Conservation (phyloP, 2,888 invertebrate genomes). For the Rhagonycha fulva region DNA sequence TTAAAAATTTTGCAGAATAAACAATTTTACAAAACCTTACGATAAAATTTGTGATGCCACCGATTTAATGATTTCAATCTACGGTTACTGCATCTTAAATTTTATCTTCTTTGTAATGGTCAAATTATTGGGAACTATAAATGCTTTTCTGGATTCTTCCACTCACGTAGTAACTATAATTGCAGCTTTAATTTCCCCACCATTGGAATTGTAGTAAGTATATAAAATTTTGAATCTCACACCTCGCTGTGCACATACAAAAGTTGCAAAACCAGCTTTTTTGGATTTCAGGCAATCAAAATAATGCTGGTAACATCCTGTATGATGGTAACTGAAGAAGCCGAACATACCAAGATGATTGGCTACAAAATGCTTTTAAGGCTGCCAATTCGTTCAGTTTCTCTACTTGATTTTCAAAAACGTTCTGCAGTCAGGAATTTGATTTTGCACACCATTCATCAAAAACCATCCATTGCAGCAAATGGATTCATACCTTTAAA, state of each 20-base stretch:
- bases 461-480: constrained; percentile 23
- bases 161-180: not conserved
- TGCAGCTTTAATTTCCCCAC: not conserved
- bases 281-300: constrained; percentile 26
- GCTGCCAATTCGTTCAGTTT: constrained; percentile 14
- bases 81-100: not conserved
- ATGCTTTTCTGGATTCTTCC: not conserved
- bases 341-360: constrained; percentile 27
- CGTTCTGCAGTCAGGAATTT: constrained; percentile 13
- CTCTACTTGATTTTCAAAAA: constrained; percentile 7
- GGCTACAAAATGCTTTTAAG: constrained; percentile 33
- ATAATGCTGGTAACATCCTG: constrained; percentile 32
- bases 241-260: too few species aligned
- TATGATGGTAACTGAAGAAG: constrained; percentile 31
- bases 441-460: constrained; percentile 18
- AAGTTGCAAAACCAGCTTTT: not conserved
- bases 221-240: not conserved
- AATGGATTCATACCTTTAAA: constrained; percentile 28
- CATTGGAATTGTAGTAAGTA: not conserved
- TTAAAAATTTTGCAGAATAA: too few species aligned
- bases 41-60: not conserved
- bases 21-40: not conserved
- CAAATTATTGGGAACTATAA: constrained; percentile 1
- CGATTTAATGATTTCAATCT: not conserved
- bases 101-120: not conserved